Evolutionary conservation across 2,113 vertebrate species (phyloP).

Genomic region (Gopherus flavomarginatus): DNA sequence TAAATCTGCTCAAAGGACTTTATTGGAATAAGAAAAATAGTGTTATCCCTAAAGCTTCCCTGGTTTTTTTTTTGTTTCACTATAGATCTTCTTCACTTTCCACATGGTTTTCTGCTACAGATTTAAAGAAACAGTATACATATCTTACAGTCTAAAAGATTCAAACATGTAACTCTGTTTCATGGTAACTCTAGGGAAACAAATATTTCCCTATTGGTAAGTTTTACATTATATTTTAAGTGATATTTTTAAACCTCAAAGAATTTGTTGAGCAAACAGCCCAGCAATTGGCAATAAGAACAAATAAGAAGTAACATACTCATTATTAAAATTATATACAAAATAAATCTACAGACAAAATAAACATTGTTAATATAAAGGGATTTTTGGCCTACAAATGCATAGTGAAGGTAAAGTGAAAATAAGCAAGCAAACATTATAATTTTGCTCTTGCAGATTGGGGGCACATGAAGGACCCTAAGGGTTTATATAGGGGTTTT

Average conservation of each 20-base stretch:
- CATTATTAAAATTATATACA: not conserved
- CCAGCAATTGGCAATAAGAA: not conserved
- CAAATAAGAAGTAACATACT: not conserved
- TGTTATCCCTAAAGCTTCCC: not conserved
- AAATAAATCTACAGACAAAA: not conserved
- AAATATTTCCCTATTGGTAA: not conserved
- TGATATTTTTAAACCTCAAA: not conserved
- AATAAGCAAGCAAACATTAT: not conserved
- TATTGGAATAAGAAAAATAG: not conserved
- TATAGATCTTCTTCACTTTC: not conserved
- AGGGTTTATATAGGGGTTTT: not conserved
- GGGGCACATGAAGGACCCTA: not conserved
- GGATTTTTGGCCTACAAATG: not conserved
- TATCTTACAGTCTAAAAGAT: not conserved
- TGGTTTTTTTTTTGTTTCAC: not conserved
- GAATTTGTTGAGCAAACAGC: not conserved
- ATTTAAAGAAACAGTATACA: not conserved
- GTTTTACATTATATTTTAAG: not conserved
- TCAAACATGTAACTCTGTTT: not conserved
- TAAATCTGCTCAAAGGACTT: not conserved
- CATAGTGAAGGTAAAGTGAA: not conserved
- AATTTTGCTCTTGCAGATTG: not conserved
- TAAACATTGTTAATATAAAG: not conserved
- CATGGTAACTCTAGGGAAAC: not conserved
- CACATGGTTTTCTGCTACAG: not conserved